phyloP scores from a whole-genome alignment of 2,113 vertebrate species.

The Pterocles gutturalis region DNA sequence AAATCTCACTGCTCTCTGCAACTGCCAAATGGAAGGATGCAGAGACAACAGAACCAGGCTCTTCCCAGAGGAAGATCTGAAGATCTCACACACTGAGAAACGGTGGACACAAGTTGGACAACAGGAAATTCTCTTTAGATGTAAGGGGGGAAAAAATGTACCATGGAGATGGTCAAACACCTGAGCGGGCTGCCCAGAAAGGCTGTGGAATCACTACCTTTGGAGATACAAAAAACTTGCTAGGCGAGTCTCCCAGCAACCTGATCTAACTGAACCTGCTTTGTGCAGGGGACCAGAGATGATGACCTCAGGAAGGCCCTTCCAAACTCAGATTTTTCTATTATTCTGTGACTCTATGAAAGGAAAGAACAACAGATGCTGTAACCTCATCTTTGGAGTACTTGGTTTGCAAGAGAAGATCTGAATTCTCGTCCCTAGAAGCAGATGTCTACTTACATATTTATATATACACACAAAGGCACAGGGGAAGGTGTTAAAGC shows the following conservation, averaged over 20 bases:
- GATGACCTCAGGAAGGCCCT: background rate
- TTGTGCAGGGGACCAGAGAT: background rate
- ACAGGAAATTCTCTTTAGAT: background rate
- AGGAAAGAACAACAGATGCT: background rate
- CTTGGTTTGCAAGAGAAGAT: background rate
- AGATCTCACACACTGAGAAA: background rate
- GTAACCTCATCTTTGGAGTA: background rate
- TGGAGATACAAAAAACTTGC: background rate
- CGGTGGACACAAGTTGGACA: background rate
- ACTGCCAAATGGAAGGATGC: background rate
- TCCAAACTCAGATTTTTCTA: background rate
- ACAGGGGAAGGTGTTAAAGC: background rate
- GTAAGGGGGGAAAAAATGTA: fast-evolving
- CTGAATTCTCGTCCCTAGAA: background rate
- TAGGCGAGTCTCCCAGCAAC: background rate
- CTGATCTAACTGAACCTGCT: background rate
- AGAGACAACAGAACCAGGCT: background rate
- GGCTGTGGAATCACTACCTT: background rate
- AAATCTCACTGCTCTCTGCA: background rate
- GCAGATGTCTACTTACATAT: background rate
- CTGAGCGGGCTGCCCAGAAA: background rate
- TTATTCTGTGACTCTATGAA: background rate
- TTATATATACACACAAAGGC: background rate
- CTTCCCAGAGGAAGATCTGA: background rate
- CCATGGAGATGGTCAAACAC: fast-evolving